Evolutionary conservation across 2,113 vertebrate species (phyloP), one percentile per base, ranked within the genome.

Genomic region (Hippopotamus amphibius): DNA sequence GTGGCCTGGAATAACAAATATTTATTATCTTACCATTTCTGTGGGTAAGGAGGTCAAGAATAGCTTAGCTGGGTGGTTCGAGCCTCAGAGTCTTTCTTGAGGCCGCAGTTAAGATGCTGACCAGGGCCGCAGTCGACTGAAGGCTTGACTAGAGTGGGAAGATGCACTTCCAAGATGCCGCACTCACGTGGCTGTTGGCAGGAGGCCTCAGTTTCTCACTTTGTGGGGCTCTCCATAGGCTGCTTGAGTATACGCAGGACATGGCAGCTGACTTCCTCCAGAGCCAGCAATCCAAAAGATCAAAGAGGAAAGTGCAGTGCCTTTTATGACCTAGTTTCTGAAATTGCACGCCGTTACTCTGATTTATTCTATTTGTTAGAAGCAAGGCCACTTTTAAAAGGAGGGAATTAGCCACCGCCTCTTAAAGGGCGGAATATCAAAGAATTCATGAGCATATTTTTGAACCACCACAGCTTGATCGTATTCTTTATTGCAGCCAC

Each of bases 1-100:
- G 5, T 2, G 9, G 55, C n/a, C 76, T 53, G 10, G 55, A 43
- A 33, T 33, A 55, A 33, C 43, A 55, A 33, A 72, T 21, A n/a
- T 76, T 77, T 95, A 77, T 65, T 63, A 84, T 65, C 63, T 84
- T 53, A 26, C 3, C 12, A 24, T 83, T 55, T 89, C 90, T 28
- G 46, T 43, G 71, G 12, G 11, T 21, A 72, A 84, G 81, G 24
- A 95, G 48, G 26, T 88, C 55, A 50, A 48, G 57, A 7, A 16
- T 28, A 15, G 30, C 30, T 79, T 28, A n/a, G 46, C 43, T 63
- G 63, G 2, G 16, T n/a, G 41, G 74, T 88, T 85, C n/a, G 28
- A 15, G 33, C 19, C 46, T 43, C 63, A 15, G 53, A 63, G 30
- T 57, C 55, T 63, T 55, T 69, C 65, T 33, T 22, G 33, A 46